Evolutionary conservation across 2,797 vertebrate species (phyloP).

Genomic region (Enteromius argenteus): DNA sequence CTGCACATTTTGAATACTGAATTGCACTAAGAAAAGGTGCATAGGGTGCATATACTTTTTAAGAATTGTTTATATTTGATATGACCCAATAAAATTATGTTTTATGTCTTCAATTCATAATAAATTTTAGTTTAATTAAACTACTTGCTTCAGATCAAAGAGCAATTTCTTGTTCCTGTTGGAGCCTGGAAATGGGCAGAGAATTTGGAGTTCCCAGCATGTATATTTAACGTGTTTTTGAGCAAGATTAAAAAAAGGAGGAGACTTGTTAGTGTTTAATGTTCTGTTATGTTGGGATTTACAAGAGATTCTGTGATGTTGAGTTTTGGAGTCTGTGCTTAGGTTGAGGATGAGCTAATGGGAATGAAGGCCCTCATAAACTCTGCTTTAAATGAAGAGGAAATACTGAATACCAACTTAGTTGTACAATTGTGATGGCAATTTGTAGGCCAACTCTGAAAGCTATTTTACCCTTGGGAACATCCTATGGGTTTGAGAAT

Average conservation of each 20-base stretch:
- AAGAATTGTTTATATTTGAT: not conserved
- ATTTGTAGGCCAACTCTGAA: constrained; percentile 15
- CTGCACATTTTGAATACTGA: not conserved
- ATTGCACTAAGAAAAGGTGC: not conserved
- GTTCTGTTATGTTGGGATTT: constrained; percentile 22
- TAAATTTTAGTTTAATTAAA: constrained; percentile 1
- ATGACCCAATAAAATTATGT: not conserved
- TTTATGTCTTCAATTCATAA: not conserved
- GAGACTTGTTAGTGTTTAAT: constrained; percentile 31
- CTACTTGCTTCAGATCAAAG: constrained; percentile 29
- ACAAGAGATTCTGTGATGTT: constrained; percentile 23
- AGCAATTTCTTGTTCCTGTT: not conserved
- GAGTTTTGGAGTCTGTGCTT: not conserved
- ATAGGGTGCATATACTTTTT: not conserved
- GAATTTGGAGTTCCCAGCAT: constrained; percentile 12
- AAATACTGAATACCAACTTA: not conserved
- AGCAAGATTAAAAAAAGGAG: constrained; percentile 32
- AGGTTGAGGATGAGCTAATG: constrained; percentile 6
- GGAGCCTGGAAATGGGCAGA: not conserved
- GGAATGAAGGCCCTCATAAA: not conserved
- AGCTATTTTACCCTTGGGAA: constrained; percentile 12
- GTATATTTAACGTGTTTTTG: constrained; percentile 36
- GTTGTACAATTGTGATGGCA: not conserved
- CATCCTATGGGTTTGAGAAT: not conserved
- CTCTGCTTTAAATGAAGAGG: not conserved